These are phyloP conservation scores for Ammospiza maritima DNA, from an alignment of 2,797 vertebrate genomes.

Conservation along the genomic window DNA sequence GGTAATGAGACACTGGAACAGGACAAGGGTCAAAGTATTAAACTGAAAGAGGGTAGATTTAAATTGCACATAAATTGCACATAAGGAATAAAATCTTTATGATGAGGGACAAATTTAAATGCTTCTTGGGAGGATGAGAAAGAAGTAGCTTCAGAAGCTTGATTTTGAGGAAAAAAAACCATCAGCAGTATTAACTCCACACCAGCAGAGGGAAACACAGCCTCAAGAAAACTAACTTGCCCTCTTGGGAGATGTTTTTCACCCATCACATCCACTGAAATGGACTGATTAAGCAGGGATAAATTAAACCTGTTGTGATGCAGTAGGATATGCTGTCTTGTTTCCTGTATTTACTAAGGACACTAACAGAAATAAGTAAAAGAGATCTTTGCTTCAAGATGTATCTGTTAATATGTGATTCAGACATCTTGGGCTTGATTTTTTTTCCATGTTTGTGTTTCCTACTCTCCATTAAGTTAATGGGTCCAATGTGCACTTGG, in stretches of 20 bases:
- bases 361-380: background rate
- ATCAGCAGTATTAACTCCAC: background rate
- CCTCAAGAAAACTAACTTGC: background rate
- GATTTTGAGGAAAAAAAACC: background rate
- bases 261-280: background rate
- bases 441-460: background rate
- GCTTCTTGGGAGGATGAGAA: background rate
- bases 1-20: background rate
- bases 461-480: background rate
- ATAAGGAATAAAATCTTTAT: background rate
- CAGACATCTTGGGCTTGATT: background rate
- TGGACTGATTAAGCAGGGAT: background rate
- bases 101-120: background rate
- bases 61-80: background rate
- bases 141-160: background rate
- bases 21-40: background rate
- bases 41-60: background rate
- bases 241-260: background rate
- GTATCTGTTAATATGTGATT: background rate
- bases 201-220: slow-evolving; percentile 62
- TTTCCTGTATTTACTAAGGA: background rate
- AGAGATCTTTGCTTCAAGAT: background rate
- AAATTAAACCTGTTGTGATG: background rate
- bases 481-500: background rate
- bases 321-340: background rate